Conservation (phyloP, 2,797 vertebrate species). For the Chiloscyllium punctatum region DNA sequence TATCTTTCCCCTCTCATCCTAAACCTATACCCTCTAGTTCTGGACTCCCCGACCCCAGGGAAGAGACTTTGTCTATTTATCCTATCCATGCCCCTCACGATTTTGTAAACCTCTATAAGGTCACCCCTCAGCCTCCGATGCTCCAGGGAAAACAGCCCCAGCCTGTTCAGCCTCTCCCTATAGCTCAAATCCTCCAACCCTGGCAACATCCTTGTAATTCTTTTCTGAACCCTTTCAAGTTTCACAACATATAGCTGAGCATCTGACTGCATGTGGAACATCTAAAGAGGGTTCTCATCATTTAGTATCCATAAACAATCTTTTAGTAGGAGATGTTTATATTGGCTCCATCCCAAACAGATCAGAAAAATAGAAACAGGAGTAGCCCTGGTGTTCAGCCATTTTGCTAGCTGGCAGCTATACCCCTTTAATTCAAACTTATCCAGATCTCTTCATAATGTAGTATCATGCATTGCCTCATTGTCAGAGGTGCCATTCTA, state of each 20-base stretch:
- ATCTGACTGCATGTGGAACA: not conserved
- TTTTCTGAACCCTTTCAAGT: no score
- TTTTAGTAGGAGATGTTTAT: not conserved
- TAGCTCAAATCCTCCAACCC: no score
- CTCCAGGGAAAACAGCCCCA: no score
- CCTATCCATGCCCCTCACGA: no score
- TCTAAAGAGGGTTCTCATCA: not conserved
- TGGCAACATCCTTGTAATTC: no score
- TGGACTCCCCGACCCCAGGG: no score
- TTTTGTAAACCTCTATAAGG: no score
- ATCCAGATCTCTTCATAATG: not conserved
- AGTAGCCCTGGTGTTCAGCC: not conserved
- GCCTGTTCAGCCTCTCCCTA: no score
- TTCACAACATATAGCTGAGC: not conserved
- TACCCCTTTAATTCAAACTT: not conserved
- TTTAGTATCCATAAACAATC: not conserved
- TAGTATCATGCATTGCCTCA: not conserved
- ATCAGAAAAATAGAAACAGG: not conserved
- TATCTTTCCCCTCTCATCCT: no score
- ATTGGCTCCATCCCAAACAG: not conserved
- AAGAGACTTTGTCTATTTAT: no score
- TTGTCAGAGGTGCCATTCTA: not conserved
- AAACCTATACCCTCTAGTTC: no score
- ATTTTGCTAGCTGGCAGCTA: not conserved
- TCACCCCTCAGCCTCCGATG: no score